These are phyloP conservation scores for Coelopa frigida DNA, from an alignment of 1,140 invertebrate species.

Conservation along the genomic window DNA sequence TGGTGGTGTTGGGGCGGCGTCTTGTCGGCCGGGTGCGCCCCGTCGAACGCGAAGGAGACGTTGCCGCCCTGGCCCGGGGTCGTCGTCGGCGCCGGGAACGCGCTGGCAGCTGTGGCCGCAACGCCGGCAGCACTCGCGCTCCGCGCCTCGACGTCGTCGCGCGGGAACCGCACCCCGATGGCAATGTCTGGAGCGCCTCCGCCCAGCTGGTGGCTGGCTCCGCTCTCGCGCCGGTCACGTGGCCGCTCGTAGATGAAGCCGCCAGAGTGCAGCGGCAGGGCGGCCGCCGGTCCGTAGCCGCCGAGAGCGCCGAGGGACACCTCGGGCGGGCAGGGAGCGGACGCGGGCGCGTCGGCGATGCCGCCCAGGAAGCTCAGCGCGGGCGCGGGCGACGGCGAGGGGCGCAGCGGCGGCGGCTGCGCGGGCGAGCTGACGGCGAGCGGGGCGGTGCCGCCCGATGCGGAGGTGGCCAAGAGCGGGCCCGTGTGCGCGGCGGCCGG, in stretches of 20 bases:
- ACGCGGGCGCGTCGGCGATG: conserved; percentile 14
- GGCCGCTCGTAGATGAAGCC: conserved; percentile 28
- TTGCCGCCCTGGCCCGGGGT: conserved; percentile 19
- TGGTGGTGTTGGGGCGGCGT: conserved; percentile 38
- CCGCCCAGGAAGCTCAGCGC: conserved; percentile 6
- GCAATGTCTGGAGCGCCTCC: conserved; percentile 6
- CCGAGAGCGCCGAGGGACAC: conserved; percentile 3
- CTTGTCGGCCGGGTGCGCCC: conserved; percentile 37
- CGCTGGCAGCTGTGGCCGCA: conserved; percentile 5
- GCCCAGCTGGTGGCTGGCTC: conserved; percentile 7
- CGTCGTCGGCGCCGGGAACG: conserved; percentile 8
- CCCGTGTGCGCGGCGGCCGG: conserved; percentile 28
- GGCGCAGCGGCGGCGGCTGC: conserved; percentile 22
- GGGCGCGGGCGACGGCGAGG: conserved; percentile 29
- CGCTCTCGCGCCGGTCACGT: conserved; percentile 12
- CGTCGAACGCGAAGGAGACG: conserved; percentile 20
- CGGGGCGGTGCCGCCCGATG: conserved; percentile 14
- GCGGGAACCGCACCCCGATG: conserved; percentile 2
- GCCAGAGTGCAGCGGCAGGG: conserved; percentile 32
- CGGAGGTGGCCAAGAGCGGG: conserved; percentile 24
- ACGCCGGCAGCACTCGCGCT: background rate
- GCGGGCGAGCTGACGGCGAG: conserved; percentile 16
- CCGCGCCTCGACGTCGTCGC: conserved; percentile 10
- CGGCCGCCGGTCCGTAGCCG: conserved; percentile 10
- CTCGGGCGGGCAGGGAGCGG: conserved; percentile 9